Evolutionary conservation across 2,797 vertebrate genomes (phyloP).

Genomic region (Pipistrellus nathusii): DNA sequence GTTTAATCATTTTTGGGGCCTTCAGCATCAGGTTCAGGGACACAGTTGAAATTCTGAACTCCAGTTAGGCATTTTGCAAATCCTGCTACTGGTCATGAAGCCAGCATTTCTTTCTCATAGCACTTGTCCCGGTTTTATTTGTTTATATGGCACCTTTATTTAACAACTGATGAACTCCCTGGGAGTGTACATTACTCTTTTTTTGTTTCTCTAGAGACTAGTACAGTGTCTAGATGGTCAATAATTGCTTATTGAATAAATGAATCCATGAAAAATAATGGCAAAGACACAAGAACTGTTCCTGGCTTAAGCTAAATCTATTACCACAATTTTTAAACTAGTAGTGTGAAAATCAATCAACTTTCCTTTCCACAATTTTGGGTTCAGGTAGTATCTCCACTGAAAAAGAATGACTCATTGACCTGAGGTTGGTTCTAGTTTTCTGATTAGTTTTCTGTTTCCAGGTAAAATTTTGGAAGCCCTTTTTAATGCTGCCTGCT

Average conservation of each 20-base stretch:
- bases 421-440: not conserved
- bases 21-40: not conserved
- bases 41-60: slow-evolving; percentile 25
- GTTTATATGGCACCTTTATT: not conserved
- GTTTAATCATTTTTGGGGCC: not conserved
- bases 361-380: not conserved
- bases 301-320: not conserved
- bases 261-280: slow-evolving; percentile 4
- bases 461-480: slow-evolving; percentile 21
- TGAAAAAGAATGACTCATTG: not conserved
- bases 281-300: not conserved
- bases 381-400: not conserved
- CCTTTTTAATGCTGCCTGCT: slow-evolving; percentile 36
- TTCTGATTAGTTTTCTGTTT: slow-evolving; percentile 52
- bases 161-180: not conserved
- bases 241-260: slow-evolving; percentile 20
- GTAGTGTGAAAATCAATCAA: not conserved
- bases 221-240: not conserved
- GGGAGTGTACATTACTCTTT: not conserved
- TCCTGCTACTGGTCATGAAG: not conserved
- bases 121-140: not conserved
- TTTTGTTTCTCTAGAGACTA: not conserved
- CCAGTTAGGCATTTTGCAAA: not conserved
- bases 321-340: not conserved
- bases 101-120: not conserved